phyloP scores from a whole-genome alignment of 1,140 invertebrate genomes.

The Diachasmimorpha longicaudata region DNA sequence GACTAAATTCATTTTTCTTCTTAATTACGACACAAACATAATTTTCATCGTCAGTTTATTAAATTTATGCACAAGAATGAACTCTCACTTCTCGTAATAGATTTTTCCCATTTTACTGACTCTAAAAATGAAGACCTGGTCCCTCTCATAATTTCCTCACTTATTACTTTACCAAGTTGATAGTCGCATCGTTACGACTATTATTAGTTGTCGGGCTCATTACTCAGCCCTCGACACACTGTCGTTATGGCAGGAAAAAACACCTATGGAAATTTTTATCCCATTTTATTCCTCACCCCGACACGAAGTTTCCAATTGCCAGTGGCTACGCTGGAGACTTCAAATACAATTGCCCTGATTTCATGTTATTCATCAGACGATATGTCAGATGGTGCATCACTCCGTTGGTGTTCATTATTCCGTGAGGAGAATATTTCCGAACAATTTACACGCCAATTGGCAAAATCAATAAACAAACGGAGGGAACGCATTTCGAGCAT shows the following conservation, averaged over 20 bases:
- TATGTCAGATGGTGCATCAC: not conserved
- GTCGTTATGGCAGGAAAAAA: not conserved
- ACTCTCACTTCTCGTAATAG: too few species aligned
- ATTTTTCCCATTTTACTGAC: too few species aligned
- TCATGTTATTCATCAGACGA: not conserved
- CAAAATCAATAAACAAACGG: not conserved
- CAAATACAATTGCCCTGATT: conserved; percentile 9
- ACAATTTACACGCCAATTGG: conserved; percentile 11
- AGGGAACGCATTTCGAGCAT: not conserved
- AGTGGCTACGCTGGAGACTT: not conserved
- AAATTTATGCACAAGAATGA: too few species aligned
- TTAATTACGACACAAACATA: too few species aligned
- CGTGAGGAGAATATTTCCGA: not conserved
- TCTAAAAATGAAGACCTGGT: not conserved
- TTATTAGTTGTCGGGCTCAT: not conserved
- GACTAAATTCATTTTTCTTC: too few species aligned
- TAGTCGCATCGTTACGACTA: not conserved
- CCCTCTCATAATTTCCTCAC: not conserved
- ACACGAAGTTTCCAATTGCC: not conserved
- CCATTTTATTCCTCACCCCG: not conserved
- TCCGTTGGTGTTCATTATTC: not conserved
- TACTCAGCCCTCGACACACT: not conserved
- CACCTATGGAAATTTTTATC: not conserved
- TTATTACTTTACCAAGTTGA: not conserved
- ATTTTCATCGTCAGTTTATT: too few species aligned